phyloP scores from a whole-genome alignment of 2,797 vertebrate genomes.

The Eulemur coronatus region DNA sequence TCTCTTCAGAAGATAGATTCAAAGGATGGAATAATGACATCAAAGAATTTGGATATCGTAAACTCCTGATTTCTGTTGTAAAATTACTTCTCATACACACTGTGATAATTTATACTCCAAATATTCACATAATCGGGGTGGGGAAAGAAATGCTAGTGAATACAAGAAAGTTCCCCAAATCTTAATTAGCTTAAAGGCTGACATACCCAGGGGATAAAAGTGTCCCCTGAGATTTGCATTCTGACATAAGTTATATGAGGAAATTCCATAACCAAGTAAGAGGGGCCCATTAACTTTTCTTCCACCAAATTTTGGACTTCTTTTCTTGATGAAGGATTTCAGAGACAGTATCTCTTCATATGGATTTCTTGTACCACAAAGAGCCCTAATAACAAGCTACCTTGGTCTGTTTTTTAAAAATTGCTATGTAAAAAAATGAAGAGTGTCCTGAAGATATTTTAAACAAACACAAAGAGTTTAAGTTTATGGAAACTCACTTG shows the following conservation, averaged over 20 bases:
- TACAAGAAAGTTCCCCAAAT: background rate
- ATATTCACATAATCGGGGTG: background rate
- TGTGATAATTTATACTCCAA: background rate
- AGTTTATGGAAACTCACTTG: constrained; percentile 3
- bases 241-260: background rate
- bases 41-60: background rate
- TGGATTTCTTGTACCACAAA: background rate
- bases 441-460: background rate
- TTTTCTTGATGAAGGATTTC: background rate
- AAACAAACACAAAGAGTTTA: background rate
- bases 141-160: background rate
- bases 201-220: background rate
- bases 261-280: background rate
- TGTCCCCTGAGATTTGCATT: background rate
- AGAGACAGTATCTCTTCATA: background rate
- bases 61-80: background rate
- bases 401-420: background rate
- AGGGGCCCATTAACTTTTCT: background rate
- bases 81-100: background rate
- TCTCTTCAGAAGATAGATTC: background rate
- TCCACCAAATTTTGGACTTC: background rate
- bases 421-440: constrained; percentile 19
- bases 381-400: background rate
- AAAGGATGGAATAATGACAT: background rate
- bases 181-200: background rate